phyloP scores from a whole-genome alignment of 1,140 invertebrate species.

The Drosophila nikananu region DNA sequence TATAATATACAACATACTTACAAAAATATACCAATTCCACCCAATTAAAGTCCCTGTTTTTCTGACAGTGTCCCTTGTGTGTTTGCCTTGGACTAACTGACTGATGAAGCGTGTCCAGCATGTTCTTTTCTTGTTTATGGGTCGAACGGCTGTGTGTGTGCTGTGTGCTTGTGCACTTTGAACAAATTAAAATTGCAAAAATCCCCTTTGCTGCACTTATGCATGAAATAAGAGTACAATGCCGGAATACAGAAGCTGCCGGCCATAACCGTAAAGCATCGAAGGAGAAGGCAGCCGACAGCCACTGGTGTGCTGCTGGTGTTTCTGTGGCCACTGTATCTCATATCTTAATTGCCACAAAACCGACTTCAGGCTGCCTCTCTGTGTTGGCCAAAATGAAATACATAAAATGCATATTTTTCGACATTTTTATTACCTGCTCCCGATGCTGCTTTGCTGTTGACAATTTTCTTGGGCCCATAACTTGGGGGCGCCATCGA shows the following conservation, averaged over 20 bases:
- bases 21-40: not conserved
- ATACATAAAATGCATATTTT: slow-evolving; percentile 59
- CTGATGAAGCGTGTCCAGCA: slow-evolving; percentile 64
- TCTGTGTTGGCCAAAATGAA: slow-evolving; percentile 38
- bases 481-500: slow-evolving; percentile 43
- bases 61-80: slow-evolving; percentile 1
- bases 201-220: slow-evolving; percentile 72
- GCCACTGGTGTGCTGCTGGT: slow-evolving; percentile 4
- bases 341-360: slow-evolving; percentile 71
- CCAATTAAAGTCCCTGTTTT: no score
- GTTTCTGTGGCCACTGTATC: slow-evolving; percentile 27
- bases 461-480: slow-evolving; percentile 54
- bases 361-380: slow-evolving; percentile 7
- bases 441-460: slow-evolving; percentile 17
- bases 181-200: slow-evolving; percentile 79
- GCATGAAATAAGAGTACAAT: slow-evolving; percentile 37
- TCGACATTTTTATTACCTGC: slow-evolving; percentile 56
- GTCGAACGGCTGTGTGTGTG: slow-evolving; percentile 20
- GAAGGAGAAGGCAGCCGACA: slow-evolving; percentile 24
- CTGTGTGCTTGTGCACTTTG: slow-evolving; percentile 62
- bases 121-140: slow-evolving; percentile 54
- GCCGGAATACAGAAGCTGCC: slow-evolving; percentile 51
- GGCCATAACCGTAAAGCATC: slow-evolving; percentile 70
- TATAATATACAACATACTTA: no score
- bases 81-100: slow-evolving; percentile 49